Percentiles rank a stretch among this genome's conserved stretches.
phyloP scores from a whole-genome alignment of 2,797 vertebrate genomes.

The Tangara arthus region DNA sequence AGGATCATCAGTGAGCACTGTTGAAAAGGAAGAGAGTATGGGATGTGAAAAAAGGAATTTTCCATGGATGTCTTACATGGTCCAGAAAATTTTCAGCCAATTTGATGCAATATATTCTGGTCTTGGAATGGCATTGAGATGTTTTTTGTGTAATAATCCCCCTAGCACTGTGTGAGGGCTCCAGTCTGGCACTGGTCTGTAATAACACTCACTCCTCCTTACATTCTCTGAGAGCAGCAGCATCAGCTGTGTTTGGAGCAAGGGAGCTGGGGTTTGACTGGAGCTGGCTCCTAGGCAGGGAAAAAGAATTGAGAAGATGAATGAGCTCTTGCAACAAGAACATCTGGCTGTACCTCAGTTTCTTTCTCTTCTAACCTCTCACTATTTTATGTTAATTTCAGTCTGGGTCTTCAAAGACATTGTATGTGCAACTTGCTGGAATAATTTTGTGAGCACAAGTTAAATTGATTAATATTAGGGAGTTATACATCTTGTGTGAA shows the following conservation, averaged over 20 bases:
- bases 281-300: background rate
- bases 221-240: background rate
- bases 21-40: background rate
- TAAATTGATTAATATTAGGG: background rate
- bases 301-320: background rate
- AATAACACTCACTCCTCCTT: background rate
- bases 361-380: slow-evolving; percentile 15
- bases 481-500: background rate
- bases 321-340: background rate
- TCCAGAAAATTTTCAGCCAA: background rate
- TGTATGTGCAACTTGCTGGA: background rate
- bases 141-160: background rate
- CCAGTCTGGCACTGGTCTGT: background rate
- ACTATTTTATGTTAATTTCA: background rate
- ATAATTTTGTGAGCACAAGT: background rate
- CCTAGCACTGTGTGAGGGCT: background rate
- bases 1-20: background rate
- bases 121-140: background rate
- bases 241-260: background rate
- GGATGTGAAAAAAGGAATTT: background rate
- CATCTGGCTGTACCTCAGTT: slow-evolving; percentile 25
- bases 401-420: background rate
- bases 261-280: background rate
- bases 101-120: background rate
- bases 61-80: too few species aligned